Conservation (phyloP, 2,888 invertebrate genomes). For the Torymus auratus region DNA sequence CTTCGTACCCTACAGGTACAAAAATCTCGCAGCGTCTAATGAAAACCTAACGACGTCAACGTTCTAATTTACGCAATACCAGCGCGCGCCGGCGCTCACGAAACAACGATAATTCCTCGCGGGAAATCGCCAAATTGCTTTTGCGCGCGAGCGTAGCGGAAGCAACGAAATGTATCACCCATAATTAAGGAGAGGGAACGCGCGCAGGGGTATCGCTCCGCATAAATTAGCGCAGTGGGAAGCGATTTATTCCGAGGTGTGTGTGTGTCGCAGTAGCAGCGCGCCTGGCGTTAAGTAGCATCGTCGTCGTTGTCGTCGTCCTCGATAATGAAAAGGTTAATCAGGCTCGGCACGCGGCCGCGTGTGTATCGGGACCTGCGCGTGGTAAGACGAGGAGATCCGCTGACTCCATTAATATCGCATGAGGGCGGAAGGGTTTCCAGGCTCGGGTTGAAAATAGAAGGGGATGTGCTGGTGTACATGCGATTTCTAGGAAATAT, state of each 20-base stretch:
- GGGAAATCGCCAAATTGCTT: slow-evolving; percentile 35
- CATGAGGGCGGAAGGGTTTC: too few species aligned
- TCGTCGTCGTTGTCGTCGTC: slow-evolving; percentile 8
- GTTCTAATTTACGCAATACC: too few species aligned
- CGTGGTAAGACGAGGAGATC: slow-evolving; percentile 13
- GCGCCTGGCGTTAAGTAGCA: not conserved
- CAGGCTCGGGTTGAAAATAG: too few species aligned
- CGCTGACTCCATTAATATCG: slow-evolving; percentile 36
- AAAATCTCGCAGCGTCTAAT: too few species aligned
- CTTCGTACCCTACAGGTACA: too few species aligned
- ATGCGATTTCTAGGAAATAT: too few species aligned
- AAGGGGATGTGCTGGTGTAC: too few species aligned
- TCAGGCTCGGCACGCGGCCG: slow-evolving; percentile 42
- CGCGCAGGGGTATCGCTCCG: slow-evolving; percentile 30
- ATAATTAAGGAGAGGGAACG: slow-evolving; percentile 40
- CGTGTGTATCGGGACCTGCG: slow-evolving; percentile 7
- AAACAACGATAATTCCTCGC: slow-evolving; percentile 16
- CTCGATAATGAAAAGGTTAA: slow-evolving; percentile 64
- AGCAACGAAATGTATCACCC: slow-evolving; percentile 36
- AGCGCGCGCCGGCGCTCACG: not conserved
- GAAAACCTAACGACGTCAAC: too few species aligned
- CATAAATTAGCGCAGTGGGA: slow-evolving; percentile 52
- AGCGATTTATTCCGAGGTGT: slow-evolving; percentile 37
- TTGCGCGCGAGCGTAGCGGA: not conserved
- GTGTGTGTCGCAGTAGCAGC: slow-evolving; percentile 1